Conservation (phyloP, 2,888 invertebrate genomes). For the Eristalis tenax region DNA sequence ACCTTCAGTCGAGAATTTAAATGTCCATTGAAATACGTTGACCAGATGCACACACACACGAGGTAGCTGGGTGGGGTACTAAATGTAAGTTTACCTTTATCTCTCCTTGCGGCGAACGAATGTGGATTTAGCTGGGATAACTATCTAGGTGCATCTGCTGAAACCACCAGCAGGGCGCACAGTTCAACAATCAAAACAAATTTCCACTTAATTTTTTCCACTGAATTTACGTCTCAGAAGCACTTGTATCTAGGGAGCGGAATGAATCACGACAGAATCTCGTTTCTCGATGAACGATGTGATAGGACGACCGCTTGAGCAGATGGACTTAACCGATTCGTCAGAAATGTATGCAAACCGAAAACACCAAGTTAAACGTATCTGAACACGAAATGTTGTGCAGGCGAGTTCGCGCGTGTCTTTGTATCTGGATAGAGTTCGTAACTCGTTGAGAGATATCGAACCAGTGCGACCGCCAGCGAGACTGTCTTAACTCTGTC, state of each 20-base stretch:
- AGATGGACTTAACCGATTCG: conserved; percentile 10
- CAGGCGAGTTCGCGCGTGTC: conserved; percentile 41
- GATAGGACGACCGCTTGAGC: not conserved
- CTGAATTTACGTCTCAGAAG: not conserved
- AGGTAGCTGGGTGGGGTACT: not conserved
- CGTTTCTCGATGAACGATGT: not conserved
- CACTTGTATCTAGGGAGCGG: not conserved
- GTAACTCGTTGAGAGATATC: conserved; percentile 38
- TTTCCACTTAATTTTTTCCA: not conserved
- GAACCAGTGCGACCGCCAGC: conserved; percentile 64
- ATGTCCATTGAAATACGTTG: not conserved
- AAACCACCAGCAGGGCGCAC: not conserved
- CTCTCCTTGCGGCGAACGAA: not conserved
- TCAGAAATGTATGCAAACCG: not conserved
- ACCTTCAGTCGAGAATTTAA: conserved; percentile 44
- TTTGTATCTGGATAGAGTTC: conserved; percentile 19
- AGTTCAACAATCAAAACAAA: not conserved
- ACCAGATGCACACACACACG: no score
- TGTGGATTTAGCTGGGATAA: not conserved
- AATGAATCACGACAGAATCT: not conserved
- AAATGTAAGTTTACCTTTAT: not conserved
- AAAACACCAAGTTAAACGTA: not conserved
- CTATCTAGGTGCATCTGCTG: not conserved
- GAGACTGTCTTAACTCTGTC: conserved; percentile 71
- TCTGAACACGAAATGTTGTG: not conserved